Percentiles rank a stretch among this genome's conserved stretches.
These are phyloP conservation scores for Neelides folsomi DNA, from an alignment of 2,888 invertebrate species.

Conservation along the genomic window DNA sequence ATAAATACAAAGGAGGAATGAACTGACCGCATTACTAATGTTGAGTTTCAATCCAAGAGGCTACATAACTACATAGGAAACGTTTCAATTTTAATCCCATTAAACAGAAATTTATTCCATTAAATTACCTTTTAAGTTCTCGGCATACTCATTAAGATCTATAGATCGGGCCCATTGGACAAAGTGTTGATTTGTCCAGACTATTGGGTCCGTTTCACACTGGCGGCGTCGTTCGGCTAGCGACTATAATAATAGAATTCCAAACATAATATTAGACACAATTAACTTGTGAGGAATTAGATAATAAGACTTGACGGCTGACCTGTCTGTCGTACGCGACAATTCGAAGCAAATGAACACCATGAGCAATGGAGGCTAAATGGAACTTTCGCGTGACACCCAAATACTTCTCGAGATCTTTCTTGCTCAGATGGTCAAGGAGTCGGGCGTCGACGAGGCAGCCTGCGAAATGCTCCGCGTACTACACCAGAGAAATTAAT, in stretches of 20 bases:
- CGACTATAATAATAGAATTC: conserved; percentile 45
- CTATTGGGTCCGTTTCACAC: conserved; percentile 81
- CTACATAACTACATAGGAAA: neutral
- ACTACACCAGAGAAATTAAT: conserved; percentile 43
- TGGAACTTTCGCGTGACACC: conserved; percentile 87
- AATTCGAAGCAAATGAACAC: conserved; percentile 78
- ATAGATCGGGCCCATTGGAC: conserved; percentile 87
- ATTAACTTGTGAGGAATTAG: neutral
- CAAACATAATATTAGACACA: conserved; percentile 1
- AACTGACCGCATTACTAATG: neutral
- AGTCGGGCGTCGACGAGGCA: conserved; percentile 86
- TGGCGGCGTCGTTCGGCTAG: conserved; percentile 73
- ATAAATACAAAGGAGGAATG: conserved; percentile 29
- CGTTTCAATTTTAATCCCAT: neutral
- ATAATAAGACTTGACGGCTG: conserved; percentile 9
- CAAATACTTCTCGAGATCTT: conserved; percentile 84
- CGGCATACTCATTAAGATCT: conserved; percentile 84
- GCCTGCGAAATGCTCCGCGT: conserved; percentile 72
- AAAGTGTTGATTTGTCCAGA: conserved; percentile 91
- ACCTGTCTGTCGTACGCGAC: conserved; percentile 85
- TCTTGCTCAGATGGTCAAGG: conserved; percentile 82
- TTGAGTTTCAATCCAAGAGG: neutral
- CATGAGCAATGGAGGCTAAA: conserved; percentile 85
- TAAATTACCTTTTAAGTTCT: conserved; percentile 68
- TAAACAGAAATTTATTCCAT: neutral